A percentile compares a stretch with the other conserved stretches of the same genome.
These are phyloP conservation scores for Acanthurus leucopareius DNA, from an alignment of 2,797 vertebrate species.

Conservation along the genomic window DNA sequence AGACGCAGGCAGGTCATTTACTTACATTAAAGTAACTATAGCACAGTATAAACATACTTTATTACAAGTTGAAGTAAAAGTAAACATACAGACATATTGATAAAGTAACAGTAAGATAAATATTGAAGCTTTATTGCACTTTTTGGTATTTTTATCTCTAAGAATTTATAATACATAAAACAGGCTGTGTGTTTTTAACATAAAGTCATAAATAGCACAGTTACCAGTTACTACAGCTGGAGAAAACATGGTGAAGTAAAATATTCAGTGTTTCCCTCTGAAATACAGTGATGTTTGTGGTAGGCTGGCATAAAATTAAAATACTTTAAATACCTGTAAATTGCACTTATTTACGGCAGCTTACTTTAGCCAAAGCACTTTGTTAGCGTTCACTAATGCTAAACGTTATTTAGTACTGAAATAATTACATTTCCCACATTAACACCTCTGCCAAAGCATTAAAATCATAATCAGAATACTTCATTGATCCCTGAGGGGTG, in stretches of 20 bases:
- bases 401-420: background rate
- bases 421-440: background rate
- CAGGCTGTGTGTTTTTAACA: background rate
- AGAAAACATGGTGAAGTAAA: background rate
- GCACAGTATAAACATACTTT: background rate
- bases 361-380: background rate
- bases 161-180: background rate
- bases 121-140: no score
- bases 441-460: slow-evolving; percentile 5
- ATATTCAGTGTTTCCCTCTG: background rate
- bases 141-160: background rate
- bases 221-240: background rate
- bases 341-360: background rate
- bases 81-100: background rate
- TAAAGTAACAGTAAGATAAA: background rate
- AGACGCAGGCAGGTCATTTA: background rate
- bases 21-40: background rate
- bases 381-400: background rate
- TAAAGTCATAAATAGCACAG: background rate
- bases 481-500: no score
- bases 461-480: no score
- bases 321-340: background rate
- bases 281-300: background rate
- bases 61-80: background rate
- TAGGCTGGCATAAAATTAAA: background rate